phyloP scores from a whole-genome alignment of 2,888 invertebrate genomes.

The Aphidoletes aphidimyza region DNA sequence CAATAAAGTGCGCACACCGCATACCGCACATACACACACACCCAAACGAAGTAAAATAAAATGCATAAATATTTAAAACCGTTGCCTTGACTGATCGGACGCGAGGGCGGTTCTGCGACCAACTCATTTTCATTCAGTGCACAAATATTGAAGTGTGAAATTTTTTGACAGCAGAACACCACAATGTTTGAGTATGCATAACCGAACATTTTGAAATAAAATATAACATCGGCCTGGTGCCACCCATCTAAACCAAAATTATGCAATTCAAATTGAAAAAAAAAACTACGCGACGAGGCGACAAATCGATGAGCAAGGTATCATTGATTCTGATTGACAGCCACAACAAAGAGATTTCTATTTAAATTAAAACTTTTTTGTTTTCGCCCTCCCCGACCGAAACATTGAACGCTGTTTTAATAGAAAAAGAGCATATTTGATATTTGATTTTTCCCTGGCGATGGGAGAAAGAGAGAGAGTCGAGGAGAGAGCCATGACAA shows the following conservation, averaged over 20 bases:
- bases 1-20: too few relatives aligned
- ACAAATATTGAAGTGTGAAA: slow-evolving; percentile 34
- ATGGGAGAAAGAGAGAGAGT: too few relatives aligned
- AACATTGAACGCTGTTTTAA: not conserved
- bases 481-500: too few relatives aligned
- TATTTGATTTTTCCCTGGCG: too few relatives aligned
- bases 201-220: not conserved
- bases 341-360: not conserved
- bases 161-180: not conserved
- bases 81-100: too few relatives aligned
- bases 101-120: not conserved
- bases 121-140: not conserved
- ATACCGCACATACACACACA: not conserved
- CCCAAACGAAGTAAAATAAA: not conserved
- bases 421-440: too few relatives aligned
- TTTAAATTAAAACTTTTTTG: not conserved
- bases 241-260: too few relatives aligned
- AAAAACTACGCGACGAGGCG: not conserved
- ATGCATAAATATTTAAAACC: slow-evolving; percentile 24
- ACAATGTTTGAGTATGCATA: not conserved
- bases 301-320: not conserved
- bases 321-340: not conserved
- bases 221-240: too few relatives aligned
- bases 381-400: too few relatives aligned
- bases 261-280: not conserved